Evolutionary conservation across 2,888 invertebrate genomes (phyloP), one percentile per base, ranked within the genome.

Genomic region (Sinodicranocentrus sp.): DNA sequence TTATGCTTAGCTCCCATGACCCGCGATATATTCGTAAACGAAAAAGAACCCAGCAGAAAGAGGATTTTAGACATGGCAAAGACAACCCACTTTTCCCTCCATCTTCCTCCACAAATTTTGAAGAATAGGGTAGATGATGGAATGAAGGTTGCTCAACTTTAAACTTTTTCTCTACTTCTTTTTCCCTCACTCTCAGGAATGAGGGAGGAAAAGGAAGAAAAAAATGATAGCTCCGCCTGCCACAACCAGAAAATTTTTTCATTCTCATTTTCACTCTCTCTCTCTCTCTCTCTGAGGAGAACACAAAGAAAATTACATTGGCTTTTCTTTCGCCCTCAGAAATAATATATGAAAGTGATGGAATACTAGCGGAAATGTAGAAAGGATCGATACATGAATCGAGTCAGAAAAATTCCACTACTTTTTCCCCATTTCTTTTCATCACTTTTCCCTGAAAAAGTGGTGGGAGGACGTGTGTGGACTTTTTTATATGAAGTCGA

Each of bases 111-210:
- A 15, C 19, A 44, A 44, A 21, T 13, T 68, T 48, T 78, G 70
- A 78, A 70, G 78, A 78, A 78, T 70, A 48, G 70, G 54, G 52
- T 61, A 28, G 79, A 25, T 72, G 79, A 65, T 70, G 67, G 28
- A 44, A 63, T 78, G 70, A 78, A 68, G 79, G 79, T 54, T 63
- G 21, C 72, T 79, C 52, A 28, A 44, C 19, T 23, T 67, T 8
- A 68, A 78, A 57, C 59, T 70, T 61, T 72, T 79, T 72, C 65
- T 70, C 65, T 61, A 33, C 72, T 28, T 67, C 44, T 57, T 59
- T 39, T 26, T 63, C 59, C 57, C 44, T 44, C 65, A 52, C 43
- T 61, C 48, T 59, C 44, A 28, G 19, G 52, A 71, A 48, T 52
- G 44, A 63, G 70, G 44, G 52, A 72, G 61, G 65, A 54, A 57